Percentiles rank a stretch among this genome's conserved stretches.
These are phyloP conservation scores for Nephrotoma appendiculata DNA, from an alignment of 2,888 invertebrate genomes.

Conservation along the genomic window DNA sequence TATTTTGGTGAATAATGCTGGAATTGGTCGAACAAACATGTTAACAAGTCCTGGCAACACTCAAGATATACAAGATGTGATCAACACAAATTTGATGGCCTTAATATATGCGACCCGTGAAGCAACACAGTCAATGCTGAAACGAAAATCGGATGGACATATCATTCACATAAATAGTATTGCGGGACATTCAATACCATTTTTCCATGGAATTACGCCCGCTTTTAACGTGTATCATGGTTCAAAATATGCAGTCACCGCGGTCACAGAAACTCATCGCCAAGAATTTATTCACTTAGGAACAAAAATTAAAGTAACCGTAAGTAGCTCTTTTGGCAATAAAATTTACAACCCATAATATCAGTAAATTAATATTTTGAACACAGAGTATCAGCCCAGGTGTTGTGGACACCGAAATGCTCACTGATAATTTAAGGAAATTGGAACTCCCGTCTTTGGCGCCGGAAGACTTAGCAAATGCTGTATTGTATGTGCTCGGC, in stretches of 20 bases:
- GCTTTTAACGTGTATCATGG: constrained; percentile 20
- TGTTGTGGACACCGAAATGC: neutral
- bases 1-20: constrained; percentile 43
- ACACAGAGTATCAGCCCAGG: neutral
- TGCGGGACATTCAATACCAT: constrained; percentile 33
- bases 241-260: constrained; percentile 25
- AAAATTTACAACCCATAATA: constrained; percentile 18
- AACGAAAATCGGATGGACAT: constrained; percentile 28
- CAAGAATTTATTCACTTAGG: no score
- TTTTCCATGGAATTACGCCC: constrained; percentile 4
- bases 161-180: constrained; percentile 34
- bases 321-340: constrained; percentile 18
- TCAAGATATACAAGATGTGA: constrained; percentile 22
- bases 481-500: neutral
- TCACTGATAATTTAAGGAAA: neutral
- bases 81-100: constrained; percentile 33
- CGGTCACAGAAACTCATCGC: constrained; percentile 18
- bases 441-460: neutral
- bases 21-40: constrained; percentile 19
- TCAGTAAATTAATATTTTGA: neutral
- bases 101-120: constrained; percentile 30
- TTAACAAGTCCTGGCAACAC: constrained; percentile 14
- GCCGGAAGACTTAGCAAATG: neutral
- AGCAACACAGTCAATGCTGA: constrained; percentile 35
- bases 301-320: neutral